Evolutionary conservation across 2,888 invertebrate species (phyloP), one percentile per base, ranked within the genome.

Genomic region (Acutogordius australiensis): DNA sequence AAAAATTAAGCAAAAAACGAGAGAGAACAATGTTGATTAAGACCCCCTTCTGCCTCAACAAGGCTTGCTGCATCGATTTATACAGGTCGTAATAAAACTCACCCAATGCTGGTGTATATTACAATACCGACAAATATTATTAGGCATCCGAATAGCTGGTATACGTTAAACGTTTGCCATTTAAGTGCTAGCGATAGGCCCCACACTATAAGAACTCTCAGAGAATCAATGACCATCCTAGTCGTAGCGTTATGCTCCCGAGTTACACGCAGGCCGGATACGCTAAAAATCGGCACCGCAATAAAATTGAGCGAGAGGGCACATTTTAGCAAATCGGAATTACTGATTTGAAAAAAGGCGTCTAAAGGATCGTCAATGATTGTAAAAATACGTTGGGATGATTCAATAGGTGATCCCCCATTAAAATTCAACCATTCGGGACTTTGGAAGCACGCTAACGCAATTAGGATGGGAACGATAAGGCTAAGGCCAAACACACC

Each of bases 241-340:
- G 84, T 84, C 0, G 85, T 86, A 1, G 90, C 87, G 1, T 84
- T 87, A 67, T 87, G 77, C 70, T 87, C 84, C 72, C 88, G 88
- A 0, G 87, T 85, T 1, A 91, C 82, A 67, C 82, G 82, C 63
- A 88, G 79, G 4, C 86, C 86, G 63, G 84, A 80, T 70, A 83
- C 88, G 70, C 85, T 87, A 75, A 88, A 88, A 73, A 87, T 82
- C 0, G 88, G 85, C 64, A 88, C 86, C 60, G 85, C 85, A 28
- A 84, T 67, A 28, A 51, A 51, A 51, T 51, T 51, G 13, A 8
- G 23, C 8, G 23, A 21, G 13, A 51, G 8, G 8, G 51, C 13
- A 4, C 51, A 8, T 21, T 21, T 51, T 23, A 51, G 23, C 23
- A 26, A 26, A 4, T 8, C 8, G 8, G 51, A 51, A 23, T 26